phyloP scores from a whole-genome alignment of 2,888 invertebrate species.

The Eulithis testata region DNA sequence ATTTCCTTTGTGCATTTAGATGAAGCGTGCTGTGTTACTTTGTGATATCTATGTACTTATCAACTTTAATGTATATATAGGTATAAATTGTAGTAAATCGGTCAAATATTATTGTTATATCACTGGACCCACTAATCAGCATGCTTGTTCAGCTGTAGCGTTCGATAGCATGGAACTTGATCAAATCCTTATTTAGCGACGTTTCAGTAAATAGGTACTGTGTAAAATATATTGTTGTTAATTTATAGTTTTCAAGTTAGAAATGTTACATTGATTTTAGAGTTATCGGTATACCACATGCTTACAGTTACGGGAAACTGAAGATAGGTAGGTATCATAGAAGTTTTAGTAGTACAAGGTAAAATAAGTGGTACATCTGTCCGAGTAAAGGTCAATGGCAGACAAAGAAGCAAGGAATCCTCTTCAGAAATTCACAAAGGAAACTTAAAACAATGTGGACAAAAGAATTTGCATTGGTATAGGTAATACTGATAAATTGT shows the following conservation, averaged over 20 bases:
- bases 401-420: constrained; percentile 10
- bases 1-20: neutral
- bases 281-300: too few species aligned
- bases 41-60: constrained; percentile 17
- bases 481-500: constrained; percentile 8
- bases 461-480: constrained; percentile 11
- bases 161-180: neutral
- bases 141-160: neutral
- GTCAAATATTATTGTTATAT: constrained; percentile 23
- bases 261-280: too few species aligned
- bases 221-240: too few species aligned
- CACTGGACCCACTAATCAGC: constrained; percentile 7
- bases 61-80: neutral
- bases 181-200: too few species aligned
- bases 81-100: neutral
- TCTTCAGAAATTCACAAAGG: constrained; percentile 9
- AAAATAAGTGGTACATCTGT: neutral
- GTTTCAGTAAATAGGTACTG: too few species aligned
- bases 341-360: neutral
- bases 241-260: too few species aligned
- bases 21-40: neutral
- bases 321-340: neutral
- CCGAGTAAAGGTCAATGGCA: constrained; percentile 9
- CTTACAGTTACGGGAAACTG: too few species aligned
- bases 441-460: constrained; percentile 4